Percentiles rank a stretch among this genome's conserved stretches.
phyloP scores from a whole-genome alignment of 2,888 invertebrate genomes.

The Conistra vaccinii region DNA sequence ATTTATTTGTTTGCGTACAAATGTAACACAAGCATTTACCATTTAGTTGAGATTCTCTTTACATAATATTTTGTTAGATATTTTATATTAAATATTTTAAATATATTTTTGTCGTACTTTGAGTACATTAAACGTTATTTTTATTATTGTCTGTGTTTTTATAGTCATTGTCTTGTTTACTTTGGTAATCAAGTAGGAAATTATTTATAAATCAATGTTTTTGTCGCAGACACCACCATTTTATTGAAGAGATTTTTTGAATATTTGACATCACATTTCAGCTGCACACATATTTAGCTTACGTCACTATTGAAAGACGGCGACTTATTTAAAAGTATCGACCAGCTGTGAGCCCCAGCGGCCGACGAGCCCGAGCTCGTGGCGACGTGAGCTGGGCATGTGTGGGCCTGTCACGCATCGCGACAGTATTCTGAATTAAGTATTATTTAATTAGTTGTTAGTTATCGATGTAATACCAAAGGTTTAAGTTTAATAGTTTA shows the following conservation, averaged over 20 bases:
- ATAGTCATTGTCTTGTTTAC: constrained; percentile 58
- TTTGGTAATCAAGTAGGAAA: constrained; percentile 40
- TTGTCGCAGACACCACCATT: constrained; percentile 46
- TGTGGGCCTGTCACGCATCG: constrained; percentile 47
- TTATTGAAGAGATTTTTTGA: constrained; percentile 26
- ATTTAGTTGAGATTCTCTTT: constrained; percentile 66
- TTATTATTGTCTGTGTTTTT: constrained; percentile 53
- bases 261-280: constrained; percentile 45
- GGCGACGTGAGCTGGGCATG: constrained; percentile 39
- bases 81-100: constrained; percentile 50
- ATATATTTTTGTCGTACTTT: constrained; percentile 64
- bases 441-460: constrained; percentile 75
- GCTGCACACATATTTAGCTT: constrained; percentile 29
- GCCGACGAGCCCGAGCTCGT: too few relatives aligned
- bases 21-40: constrained; percentile 55
- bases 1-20: constrained; percentile 38
- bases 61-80: constrained; percentile 67
- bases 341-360: too few relatives aligned
- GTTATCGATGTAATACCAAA: constrained; percentile 77
- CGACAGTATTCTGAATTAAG: constrained; percentile 72
- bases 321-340: neutral
- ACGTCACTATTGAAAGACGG: constrained; percentile 14
- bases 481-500: constrained; percentile 71
- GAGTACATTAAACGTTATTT: constrained; percentile 58
- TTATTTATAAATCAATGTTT: constrained; percentile 46